phyloP scores from a whole-genome alignment of 2,888 invertebrate species.

The Leptopilina drosophilae region DNA sequence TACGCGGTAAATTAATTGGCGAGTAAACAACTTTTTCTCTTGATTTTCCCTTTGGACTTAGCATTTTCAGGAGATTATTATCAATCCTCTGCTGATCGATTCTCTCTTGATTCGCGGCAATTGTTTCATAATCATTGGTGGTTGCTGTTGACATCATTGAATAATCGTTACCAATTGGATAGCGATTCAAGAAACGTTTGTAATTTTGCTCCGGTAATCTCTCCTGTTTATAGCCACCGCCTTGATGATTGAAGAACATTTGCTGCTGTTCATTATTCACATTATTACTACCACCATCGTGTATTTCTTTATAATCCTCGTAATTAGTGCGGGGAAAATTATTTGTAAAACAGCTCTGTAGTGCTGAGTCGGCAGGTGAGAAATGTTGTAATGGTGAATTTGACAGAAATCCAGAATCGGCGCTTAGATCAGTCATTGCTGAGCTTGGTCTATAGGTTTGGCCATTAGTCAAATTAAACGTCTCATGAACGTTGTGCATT shows the following conservation, averaged over 20 bases:
- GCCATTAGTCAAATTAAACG: conserved; percentile 63
- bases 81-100: conserved; percentile 63
- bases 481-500: conserved; percentile 67
- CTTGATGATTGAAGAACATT: conserved; percentile 59
- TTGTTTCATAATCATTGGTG: conserved; percentile 53
- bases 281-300: conserved; percentile 59
- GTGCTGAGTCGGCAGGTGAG: conserved; percentile 68
- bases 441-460: conserved; percentile 69
- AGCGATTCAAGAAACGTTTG: conserved; percentile 66
- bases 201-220: conserved; percentile 68
- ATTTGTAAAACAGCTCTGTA: conserved; percentile 68
- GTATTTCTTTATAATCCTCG: conserved; percentile 69
- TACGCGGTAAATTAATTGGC: conserved; percentile 70
- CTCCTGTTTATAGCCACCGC: conserved; percentile 64
- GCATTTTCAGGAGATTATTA: conserved; percentile 66
- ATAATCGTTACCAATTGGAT: conserved; percentile 64
- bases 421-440: conserved; percentile 71
- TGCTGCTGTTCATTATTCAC: conserved; percentile 66
- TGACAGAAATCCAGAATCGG: conserved; percentile 71
- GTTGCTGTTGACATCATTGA: conserved; percentile 59
- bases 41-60: conserved; percentile 63
- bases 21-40: conserved; percentile 64
- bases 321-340: conserved; percentile 66
- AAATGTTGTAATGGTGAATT: conserved; percentile 73
- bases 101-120: conserved; percentile 42